Evolutionary conservation across 2,113 vertebrate genomes (phyloP).

Genomic region (Notothenia rossii): DNA sequence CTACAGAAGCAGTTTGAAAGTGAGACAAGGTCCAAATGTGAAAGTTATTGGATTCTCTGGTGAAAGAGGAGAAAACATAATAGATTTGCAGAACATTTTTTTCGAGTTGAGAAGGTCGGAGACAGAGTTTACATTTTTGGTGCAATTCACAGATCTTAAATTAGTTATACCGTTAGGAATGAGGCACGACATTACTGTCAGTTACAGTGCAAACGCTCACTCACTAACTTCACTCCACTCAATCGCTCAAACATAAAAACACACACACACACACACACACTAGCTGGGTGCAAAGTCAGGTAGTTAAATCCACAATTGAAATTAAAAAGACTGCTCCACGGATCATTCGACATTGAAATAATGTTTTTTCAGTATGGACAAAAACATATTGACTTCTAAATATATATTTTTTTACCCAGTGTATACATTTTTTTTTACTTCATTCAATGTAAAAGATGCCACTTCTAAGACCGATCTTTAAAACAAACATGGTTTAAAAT

Average conservation of each 20-base stretch:
- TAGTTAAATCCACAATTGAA: constrained; percentile 54
- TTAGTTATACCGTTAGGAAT: constrained; percentile 49
- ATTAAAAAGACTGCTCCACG: constrained; percentile 37
- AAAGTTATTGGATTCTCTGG: constrained; percentile 14
- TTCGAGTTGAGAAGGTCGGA: background rate
- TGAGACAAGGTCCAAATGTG: constrained; percentile 5
- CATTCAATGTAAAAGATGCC: too few relatives aligned
- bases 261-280: background rate
- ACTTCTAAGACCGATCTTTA: constrained; percentile 20
- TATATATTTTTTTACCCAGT: background rate
- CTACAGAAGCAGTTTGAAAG: background rate
- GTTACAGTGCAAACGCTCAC: constrained; percentile 31
- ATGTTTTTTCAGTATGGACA: constrained; percentile 10
- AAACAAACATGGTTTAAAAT: constrained; percentile 36
- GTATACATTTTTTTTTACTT: background rate
- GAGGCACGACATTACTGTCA: constrained; percentile 51
- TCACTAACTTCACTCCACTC: background rate
- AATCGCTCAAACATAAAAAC: background rate
- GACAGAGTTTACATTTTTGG: constrained; percentile 3
- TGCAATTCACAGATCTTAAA: constrained; percentile 37
- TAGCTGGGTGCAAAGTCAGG: constrained; percentile 46
- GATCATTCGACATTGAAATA: background rate
- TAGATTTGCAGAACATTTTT: background rate
- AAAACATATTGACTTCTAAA: constrained; percentile 23
- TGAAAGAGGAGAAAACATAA: background rate